These are phyloP conservation scores for Galagoides demidoff DNA, from an alignment of 2,797 vertebrate species.

Conservation along the genomic window DNA sequence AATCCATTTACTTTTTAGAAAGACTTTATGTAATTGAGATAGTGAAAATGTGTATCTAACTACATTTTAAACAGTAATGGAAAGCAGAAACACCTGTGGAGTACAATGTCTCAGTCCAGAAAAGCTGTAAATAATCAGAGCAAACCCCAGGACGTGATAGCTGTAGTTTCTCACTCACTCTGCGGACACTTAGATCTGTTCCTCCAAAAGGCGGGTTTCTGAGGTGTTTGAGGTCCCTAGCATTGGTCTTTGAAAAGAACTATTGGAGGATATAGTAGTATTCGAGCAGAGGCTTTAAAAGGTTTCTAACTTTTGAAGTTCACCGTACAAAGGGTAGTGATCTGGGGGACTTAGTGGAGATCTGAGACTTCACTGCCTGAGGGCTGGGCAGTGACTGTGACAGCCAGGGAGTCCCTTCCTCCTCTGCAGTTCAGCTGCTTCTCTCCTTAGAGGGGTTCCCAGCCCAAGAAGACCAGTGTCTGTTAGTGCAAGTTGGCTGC, in stretches of 20 bases:
- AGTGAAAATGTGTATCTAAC: neutral
- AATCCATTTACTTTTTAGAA: neutral
- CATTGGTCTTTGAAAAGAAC: slow-evolving; percentile 78
- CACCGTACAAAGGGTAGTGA: slow-evolving; percentile 72
- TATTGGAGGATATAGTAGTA: slow-evolving; percentile 67
- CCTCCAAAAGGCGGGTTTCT: slow-evolving; percentile 65
- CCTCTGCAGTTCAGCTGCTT: neutral
- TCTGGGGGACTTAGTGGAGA: slow-evolving; percentile 76
- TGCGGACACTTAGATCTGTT: slow-evolving; percentile 59
- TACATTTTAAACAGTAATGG: neutral
- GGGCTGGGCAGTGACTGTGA: slow-evolving; percentile 66
- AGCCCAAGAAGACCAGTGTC: neutral
- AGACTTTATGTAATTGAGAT: neutral
- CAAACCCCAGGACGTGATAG: slow-evolving; percentile 58
- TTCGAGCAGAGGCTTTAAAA: slow-evolving; percentile 78
- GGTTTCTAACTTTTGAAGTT: slow-evolving; percentile 72
- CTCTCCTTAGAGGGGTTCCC: neutral
- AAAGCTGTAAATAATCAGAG: slow-evolving; percentile 71
- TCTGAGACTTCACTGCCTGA: slow-evolving; percentile 70
- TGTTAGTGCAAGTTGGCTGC: neutral
- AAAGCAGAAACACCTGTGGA: slow-evolving; percentile 48
- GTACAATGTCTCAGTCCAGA: slow-evolving; percentile 29
- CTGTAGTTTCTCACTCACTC: slow-evolving; percentile 47
- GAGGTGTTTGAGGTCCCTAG: slow-evolving; percentile 72
- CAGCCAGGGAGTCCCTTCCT: slow-evolving; percentile 62